These are phyloP conservation scores for Steatocranus sp. DNA, from an alignment of 2,797 vertebrate species.

Conservation along the genomic window DNA sequence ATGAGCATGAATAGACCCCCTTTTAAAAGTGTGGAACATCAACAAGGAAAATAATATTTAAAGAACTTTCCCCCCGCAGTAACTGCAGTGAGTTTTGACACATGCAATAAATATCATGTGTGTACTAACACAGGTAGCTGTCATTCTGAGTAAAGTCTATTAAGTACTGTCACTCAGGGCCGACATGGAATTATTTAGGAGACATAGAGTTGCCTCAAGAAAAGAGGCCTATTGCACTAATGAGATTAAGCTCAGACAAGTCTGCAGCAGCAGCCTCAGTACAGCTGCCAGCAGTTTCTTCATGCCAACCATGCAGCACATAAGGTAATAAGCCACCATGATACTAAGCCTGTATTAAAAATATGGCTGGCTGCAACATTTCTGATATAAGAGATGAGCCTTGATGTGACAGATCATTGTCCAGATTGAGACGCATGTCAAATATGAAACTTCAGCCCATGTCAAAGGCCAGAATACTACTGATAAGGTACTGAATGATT, in stretches of 20 bases:
- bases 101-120: not conserved
- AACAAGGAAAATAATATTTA: not conserved
- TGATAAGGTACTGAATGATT: not conserved
- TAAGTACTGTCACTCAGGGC: constrained; percentile 33
- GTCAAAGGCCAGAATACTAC: constrained; percentile 27
- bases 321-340: constrained; percentile 47
- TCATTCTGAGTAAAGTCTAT: constrained; percentile 28
- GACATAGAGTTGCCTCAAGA: constrained; percentile 40
- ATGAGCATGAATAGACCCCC: not conserved
- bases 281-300: constrained; percentile 61
- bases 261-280: constrained; percentile 50
- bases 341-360: constrained; percentile 44
- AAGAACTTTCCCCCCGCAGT: not conserved
- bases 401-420: constrained; percentile 40
- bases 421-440: constrained; percentile 32
- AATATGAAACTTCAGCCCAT: constrained; percentile 6
- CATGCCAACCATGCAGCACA: constrained; percentile 46
- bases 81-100: not conserved
- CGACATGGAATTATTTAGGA: constrained; percentile 47
- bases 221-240: constrained; percentile 44
- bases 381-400: constrained; percentile 19
- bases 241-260: constrained; percentile 51
- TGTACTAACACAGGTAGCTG: not conserved
- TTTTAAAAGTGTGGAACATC: not conserved
- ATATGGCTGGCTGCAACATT: constrained; percentile 12